Base-by-base conservation (phyloP, 2,797 vertebrate genomes). In the Danio kyathit region DNA sequence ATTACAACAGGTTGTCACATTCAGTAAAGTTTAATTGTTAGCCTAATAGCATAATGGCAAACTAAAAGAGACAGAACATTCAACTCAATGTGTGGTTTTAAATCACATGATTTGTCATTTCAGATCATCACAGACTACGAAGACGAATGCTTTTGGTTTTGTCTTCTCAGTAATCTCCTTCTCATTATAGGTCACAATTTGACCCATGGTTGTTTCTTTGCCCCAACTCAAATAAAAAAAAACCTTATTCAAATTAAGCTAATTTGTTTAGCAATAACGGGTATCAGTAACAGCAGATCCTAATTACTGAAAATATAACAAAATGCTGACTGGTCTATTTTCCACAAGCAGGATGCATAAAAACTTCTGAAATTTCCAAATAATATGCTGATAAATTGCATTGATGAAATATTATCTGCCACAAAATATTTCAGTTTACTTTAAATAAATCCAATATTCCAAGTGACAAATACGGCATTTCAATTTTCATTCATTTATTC, bases 171-270 rank as follows among this genome's bases (percentile, higher is more conserved):
- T 8, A 51, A 19, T 29, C 4, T 49, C 11, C 7, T 9, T 70
- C 46, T 38, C 9, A 65, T 66, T 6, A n/a, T 8, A 46, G 17
- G 8, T 29, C 19, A 40, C 21, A 19, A 59, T 17, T n/a, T 49
- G 51, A n/a, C 40, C 2, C 2, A 75, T 63, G 21, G 11, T 5
- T 46, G 10, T 8, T 21, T 13, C 65, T 51, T 49, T 41, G 49
- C 5, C 5, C 1, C 3, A 5, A 5, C 57, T 40, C 46, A 46
- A 44, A 67, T 67, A 46, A 56, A n/a, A 29, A 29, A 71, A 40
- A 46, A 57, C 38, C 10, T 57, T 56, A 57, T 67, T 51, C 63
- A 67, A 77, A 67, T 77, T 19, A 77, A 78, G 44, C 44, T 70
- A 59, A 78, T 78, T 57, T 16, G 38, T 6, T 74, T 61, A 19